Percentiles rank a stretch among this genome's conserved stretches.
Evolutionary conservation across 2,113 vertebrate genomes (phyloP).

Genomic region (Amphiprion ocellaris): DNA sequence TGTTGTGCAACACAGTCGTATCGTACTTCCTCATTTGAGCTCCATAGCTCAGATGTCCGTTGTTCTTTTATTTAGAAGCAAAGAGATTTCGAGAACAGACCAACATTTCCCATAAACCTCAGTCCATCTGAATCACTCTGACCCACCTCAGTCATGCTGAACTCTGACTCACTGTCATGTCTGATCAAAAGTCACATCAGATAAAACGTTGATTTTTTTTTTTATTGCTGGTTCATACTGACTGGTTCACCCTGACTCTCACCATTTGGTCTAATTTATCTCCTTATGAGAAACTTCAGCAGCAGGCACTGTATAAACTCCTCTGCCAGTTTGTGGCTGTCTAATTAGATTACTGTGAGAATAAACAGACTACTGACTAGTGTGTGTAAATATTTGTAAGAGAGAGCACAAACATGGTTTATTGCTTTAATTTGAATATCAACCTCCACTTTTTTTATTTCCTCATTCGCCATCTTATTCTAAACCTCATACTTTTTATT

Average conservation of each 20-base stretch:
- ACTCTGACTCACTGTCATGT: slow-evolving; percentile 9
- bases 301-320: neutral
- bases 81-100: neutral
- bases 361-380: neutral
- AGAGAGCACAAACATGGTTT: neutral
- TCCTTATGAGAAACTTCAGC: neutral
- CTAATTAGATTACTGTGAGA: slow-evolving; percentile 49
- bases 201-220: neutral
- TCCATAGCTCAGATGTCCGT: neutral
- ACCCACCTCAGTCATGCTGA: neutral
- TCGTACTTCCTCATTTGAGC: slow-evolving; percentile 10
- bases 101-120: neutral
- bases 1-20: too few relatives aligned
- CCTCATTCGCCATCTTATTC: neutral
- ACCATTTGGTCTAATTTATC: neutral
- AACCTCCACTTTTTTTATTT: neutral
- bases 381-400: neutral
- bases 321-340: neutral
- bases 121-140: neutral
- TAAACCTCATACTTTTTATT: neutral
- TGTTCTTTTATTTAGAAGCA: neutral
- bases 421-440: neutral
- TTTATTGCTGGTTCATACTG: neutral
- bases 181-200: neutral
- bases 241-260: neutral